Base-by-base conservation (phyloP, 2,113 vertebrate species). In the Nibea coibor region DNA sequence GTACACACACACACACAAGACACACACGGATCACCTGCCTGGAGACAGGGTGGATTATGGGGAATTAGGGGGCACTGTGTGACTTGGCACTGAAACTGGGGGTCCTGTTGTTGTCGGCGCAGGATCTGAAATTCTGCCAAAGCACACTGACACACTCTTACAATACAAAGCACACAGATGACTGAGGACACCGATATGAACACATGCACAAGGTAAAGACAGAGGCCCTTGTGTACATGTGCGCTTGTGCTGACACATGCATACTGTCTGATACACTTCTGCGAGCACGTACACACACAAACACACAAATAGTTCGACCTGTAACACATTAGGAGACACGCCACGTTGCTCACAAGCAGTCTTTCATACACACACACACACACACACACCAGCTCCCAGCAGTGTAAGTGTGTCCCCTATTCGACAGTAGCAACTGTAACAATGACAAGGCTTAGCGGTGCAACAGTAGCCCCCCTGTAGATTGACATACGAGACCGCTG, bases 361-460 rank as follows among this genome's bases (percentile, higher is more conserved):
- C 50, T 39, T 12, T 17, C 22, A 16, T 28, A 35, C 54, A n/a
- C 54, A 61, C 70, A 65, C 20, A 4, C 56, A 59, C 56, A 58
- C 71, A 73, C 78, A 75, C 53, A 70, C 47, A 62, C 43, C 17
- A 63, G 71, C 67, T 84, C 76, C 28, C 72, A 72, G 78, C 77
- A 78, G 54, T 59, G 51, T 56, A 69, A 64, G 86, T 42, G 84
- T 82, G 85, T 84, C 66, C 59, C 69, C 15, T 7, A 58, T 86
- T 70, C 83, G 62, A 91, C 83, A 85, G 89, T 92, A 94, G 91
- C 93, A 93, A 95, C 93, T 94, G 93, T 90, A 93, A 92, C 91
- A 91, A 90, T 92, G 89, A 74, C 83, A 66, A 57, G 85, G 90
- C 87, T 93, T 92, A 89, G 67, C 50, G 14, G 78, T 74, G 83